phyloP scores from a whole-genome alignment of 2,888 invertebrate species.

The Petrolisthes manimaculis region DNA sequence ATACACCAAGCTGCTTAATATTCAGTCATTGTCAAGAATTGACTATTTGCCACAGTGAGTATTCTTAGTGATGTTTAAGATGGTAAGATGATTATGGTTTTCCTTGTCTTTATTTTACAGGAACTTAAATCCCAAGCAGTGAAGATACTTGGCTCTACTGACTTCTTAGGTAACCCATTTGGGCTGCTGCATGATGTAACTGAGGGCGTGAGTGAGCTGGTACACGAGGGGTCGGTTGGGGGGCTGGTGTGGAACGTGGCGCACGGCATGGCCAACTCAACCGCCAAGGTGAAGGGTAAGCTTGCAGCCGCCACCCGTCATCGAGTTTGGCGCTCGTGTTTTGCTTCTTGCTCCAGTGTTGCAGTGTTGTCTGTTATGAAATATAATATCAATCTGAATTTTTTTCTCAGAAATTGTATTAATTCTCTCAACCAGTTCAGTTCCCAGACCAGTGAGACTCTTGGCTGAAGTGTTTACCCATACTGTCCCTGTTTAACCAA shows the following conservation, averaged over 20 bases:
- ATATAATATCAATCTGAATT: no score
- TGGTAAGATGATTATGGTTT: no score
- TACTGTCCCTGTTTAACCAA: no score
- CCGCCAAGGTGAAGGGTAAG: conserved; percentile 88
- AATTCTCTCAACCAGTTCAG: no score
- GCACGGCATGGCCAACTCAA: conserved; percentile 96
- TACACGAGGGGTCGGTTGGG: conserved; percentile 80
- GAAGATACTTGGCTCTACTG: conserved; percentile 94
- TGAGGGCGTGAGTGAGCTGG: conserved; percentile 91
- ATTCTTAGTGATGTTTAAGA: neutral
- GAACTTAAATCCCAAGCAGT: conserved; percentile 95
- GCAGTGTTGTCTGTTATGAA: neutral
- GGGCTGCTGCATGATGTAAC: conserved; percentile 96
- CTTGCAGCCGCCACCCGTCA: conserved; percentile 66
- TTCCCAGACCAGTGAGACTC: no score
- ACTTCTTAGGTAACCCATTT: conserved; percentile 96
- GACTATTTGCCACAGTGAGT: neutral
- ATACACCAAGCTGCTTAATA: no score
- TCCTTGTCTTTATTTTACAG: conserved; percentile 70
- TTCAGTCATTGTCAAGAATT: neutral
- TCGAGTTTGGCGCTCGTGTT: neutral
- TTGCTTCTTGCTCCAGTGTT: conserved; percentile 12
- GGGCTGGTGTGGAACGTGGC: conserved; percentile 95
- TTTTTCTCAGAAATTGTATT: no score
- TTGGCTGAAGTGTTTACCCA: no score